Percentiles rank a stretch among this genome's conserved stretches.
phyloP scores from a whole-genome alignment of 2,888 invertebrate species.

The Phanerotoma sp. region DNA sequence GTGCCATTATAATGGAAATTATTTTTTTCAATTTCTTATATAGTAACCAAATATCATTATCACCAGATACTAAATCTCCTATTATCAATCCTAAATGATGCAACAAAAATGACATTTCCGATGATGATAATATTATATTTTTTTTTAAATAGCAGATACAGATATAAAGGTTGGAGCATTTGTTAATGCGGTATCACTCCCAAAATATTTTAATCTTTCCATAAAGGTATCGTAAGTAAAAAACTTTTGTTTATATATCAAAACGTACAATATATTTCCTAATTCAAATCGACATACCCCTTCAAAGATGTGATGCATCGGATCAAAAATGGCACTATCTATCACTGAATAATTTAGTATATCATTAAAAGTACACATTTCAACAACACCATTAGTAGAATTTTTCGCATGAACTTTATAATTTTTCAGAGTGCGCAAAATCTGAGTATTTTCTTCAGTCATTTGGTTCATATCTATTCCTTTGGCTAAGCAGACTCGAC shows the following conservation, averaged over 20 bases:
- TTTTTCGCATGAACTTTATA: conserved; percentile 27
- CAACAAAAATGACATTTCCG: conserved; percentile 31
- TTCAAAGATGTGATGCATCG: conserved; percentile 37
- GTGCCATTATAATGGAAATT: conserved; percentile 15
- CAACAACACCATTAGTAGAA: conserved; percentile 35
- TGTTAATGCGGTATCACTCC: conserved; percentile 18
- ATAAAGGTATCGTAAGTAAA: conserved; percentile 28
- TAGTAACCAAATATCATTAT: conserved; percentile 26
- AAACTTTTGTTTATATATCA: conserved; percentile 26
- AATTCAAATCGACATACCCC: conserved; percentile 28
- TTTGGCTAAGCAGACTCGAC: conserved; percentile 38
- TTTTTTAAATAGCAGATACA: conserved; percentile 14
- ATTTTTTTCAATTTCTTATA: conserved; percentile 21
- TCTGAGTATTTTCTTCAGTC: conserved; percentile 24
- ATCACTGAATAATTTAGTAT: conserved; percentile 36
- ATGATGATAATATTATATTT: conserved; percentile 26
- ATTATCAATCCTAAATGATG: conserved; percentile 29
- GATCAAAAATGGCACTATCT: conserved; percentile 36
- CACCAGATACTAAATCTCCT: conserved; percentile 25
- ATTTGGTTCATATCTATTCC: conserved; percentile 28
- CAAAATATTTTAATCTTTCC: conserved; percentile 21
- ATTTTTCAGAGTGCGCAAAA: conserved; percentile 32
- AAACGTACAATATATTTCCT: conserved; percentile 26
- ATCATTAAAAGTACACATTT: conserved; percentile 35
- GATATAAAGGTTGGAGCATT: conserved; percentile 17